These are phyloP conservation scores for Nibea coibor DNA, from an alignment of 2,113 vertebrate genomes.

Conservation along the genomic window DNA sequence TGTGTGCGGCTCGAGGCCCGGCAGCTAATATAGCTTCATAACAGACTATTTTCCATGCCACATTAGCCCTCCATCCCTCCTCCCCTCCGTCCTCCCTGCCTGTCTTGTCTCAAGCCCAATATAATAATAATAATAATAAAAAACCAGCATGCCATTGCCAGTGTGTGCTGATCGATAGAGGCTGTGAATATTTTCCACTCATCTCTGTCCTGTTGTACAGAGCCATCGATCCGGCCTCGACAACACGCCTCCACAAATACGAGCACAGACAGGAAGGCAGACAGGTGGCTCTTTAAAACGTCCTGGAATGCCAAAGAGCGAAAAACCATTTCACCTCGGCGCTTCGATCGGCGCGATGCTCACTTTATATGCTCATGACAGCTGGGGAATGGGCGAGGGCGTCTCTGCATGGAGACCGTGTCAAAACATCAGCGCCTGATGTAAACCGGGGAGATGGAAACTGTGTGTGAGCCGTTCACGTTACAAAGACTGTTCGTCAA, in stretches of 20 bases:
- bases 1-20: constrained; percentile 18
- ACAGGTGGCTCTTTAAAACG: constrained; percentile 24
- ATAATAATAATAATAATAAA: constrained; percentile 32
- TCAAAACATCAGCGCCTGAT: neutral
- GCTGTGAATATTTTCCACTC: constrained; percentile 56
- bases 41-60: constrained; percentile 64
- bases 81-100: constrained; percentile 1
- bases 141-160: constrained; percentile 21
- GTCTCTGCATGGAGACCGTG: neutral
- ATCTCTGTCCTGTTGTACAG: constrained; percentile 46
- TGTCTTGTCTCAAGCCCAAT: constrained; percentile 29
- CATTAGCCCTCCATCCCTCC: constrained; percentile 43
- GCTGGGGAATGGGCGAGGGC: neutral
- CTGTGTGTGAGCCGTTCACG: neutral
- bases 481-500: neutral
- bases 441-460: neutral
- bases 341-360: constrained; percentile 10
- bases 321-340: constrained; percentile 8
- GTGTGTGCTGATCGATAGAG: constrained; percentile 56
- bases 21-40: constrained; percentile 61
- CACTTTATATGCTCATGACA: constrained; percentile 36
- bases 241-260: neutral
- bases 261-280: neutral
- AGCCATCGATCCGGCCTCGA: constrained; percentile 27
- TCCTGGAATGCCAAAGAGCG: constrained; percentile 18